These are phyloP conservation scores for Falcunculus frontatus DNA, from an alignment of 2,113 vertebrate species.

Conservation along the genomic window DNA sequence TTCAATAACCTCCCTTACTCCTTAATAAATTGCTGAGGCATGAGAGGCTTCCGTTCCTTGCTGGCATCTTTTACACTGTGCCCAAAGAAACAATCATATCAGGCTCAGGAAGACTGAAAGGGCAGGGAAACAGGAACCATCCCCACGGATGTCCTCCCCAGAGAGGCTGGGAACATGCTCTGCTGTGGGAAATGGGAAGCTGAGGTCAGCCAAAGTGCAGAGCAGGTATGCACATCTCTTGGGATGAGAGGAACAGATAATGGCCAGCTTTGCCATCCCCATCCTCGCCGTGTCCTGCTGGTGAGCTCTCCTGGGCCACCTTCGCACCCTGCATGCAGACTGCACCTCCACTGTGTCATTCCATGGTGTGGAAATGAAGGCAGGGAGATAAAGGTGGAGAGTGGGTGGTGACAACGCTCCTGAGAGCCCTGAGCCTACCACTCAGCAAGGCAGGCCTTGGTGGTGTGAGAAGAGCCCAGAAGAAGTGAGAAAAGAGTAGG, in stretches of 20 bases:
- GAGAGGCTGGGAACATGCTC: slow-evolving; percentile 58
- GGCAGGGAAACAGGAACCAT: slow-evolving; percentile 78
- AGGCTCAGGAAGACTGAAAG: slow-evolving; percentile 74
- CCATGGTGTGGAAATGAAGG: not conserved
- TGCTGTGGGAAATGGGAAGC: slow-evolving; percentile 55
- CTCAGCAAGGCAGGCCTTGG: not conserved
- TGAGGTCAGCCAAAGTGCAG: not conserved
- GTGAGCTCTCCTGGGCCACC: not conserved
- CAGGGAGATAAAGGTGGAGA: slow-evolving; percentile 30
- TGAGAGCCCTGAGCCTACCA: slow-evolving; percentile 21
- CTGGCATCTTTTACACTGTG: slow-evolving; percentile 73
- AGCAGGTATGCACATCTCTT: not conserved
- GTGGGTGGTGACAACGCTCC: slow-evolving; percentile 19
- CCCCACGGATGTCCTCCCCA: slow-evolving; percentile 70
- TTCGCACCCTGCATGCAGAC: not conserved
- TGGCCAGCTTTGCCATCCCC: not conserved
- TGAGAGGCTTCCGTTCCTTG: slow-evolving; percentile 75
- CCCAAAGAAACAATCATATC: slow-evolving; percentile 82
- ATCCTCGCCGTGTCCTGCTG: not conserved
- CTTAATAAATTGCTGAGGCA: slow-evolving; percentile 71
- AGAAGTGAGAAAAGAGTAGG: not conserved
- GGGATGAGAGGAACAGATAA: not conserved
- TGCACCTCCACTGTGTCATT: not conserved
- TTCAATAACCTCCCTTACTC: slow-evolving; percentile 66
- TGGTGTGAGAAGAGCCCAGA: not conserved